Base-by-base conservation (phyloP, 37 sponge, comb jelly and placozoan species). In the Theonella swinhoei region DNA sequence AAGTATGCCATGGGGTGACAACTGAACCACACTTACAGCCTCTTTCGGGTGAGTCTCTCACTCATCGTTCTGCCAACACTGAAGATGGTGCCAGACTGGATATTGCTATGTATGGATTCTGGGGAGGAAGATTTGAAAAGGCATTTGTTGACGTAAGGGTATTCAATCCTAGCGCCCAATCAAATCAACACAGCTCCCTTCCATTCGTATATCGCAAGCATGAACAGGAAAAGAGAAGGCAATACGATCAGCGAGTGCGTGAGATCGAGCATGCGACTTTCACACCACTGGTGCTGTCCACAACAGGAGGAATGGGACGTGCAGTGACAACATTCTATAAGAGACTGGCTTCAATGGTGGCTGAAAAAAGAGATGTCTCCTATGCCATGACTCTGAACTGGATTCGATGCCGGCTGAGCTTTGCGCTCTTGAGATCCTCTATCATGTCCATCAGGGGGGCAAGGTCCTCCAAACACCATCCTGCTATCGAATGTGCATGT, bases 271-370 rank as follows among this genome's bases (percentile, higher is more conserved):
- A 85, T 69, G 77, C 68, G 8, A 38, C 66, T 24, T 85, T 85
- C 62, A 77, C 78, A 32, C 85, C 78, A 22, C 70, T 85, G 4
- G 70, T 85, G 11, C 59, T 85, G 11, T 70, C 85, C 37, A 77
- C 85, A 8, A 85, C 78, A 69, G 85, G 85, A n/a, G 85, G 85
- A 43, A 85, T 85, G 85, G 85, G 85, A 25, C 61, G 31, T n/a
- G 70, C 67, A 35, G 85, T 71, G 33, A 81, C 82, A 71, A 69
- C 37, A 35, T 69, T 81, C 62, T 81, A 81, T 39, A 81, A 81
- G 62, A 66, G 71, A 67, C 39, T 76, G 3, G 70, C 85, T n/a
- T 24, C 26, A 8, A 66, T 75, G 69, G 25, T 84, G 11, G 70
- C 59, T 26, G 34, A 39, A 22, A 84, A 84, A 34, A 20, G 37